Percentiles rank a stretch among this genome's conserved stretches.
Evolutionary conservation across 2,113 vertebrate species (phyloP).

Genomic region (Hydropotes inermis): DNA sequence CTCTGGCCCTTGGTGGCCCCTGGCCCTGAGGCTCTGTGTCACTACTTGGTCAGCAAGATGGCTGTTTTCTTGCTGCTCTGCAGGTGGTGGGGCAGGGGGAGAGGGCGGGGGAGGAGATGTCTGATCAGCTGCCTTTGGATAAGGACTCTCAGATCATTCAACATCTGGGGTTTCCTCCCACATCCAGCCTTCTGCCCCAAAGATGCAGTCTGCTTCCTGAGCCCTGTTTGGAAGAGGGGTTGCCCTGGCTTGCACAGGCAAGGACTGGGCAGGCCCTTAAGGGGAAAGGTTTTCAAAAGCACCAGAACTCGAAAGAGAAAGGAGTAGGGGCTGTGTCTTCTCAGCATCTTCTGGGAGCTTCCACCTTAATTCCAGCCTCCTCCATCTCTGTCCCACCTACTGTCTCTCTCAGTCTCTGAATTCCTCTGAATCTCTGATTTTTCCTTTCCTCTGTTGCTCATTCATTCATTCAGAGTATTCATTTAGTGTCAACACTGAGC

Average conservation of each 20-base stretch:
- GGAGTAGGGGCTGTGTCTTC: neutral
- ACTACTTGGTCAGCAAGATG: slow-evolving; percentile 12
- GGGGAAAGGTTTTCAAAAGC: neutral
- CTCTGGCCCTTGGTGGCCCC: neutral
- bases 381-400: neutral
- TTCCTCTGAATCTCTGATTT: neutral
- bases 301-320: neutral
- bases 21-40: neutral
- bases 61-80: neutral
- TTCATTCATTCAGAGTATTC: neutral
- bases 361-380: neutral
- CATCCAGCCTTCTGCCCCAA: neutral
- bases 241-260: neutral
- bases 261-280: neutral
- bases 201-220: neutral
- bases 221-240: neutral
- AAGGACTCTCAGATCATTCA: neutral
- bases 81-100: neutral
- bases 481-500: neutral
- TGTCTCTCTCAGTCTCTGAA: neutral
- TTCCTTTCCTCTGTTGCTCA: neutral
- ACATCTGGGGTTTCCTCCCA: neutral
- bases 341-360: neutral
- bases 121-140: slow-evolving; percentile 15
- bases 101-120: neutral